Evolutionary conservation across 2,113 vertebrate species (phyloP), one percentile per base, ranked within the genome.

Genomic region (Ariopsis seemanni): DNA sequence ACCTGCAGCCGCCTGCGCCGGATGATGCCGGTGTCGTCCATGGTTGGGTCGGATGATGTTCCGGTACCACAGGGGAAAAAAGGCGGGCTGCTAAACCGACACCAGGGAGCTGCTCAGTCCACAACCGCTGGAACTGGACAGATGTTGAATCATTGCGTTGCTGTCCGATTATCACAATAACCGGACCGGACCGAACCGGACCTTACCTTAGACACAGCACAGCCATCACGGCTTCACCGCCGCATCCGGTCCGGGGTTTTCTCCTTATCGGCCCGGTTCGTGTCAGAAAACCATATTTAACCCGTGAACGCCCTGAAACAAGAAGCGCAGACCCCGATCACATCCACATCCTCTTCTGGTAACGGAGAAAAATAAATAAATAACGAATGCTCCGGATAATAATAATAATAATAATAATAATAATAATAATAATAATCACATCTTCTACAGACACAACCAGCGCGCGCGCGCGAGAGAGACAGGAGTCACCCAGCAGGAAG

Each of bases 11-110:
- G 92, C 87, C 95, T 86, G 89, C 95, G 95, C 85, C 95, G 91
- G 83, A 96, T 96, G 86, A 96, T 96, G 25, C 95, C 95, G 53
- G 95, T 95, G 90, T 96, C 95, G 91, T 96, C 95, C 95, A 96
- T 96, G 89, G 75, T 30, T 63, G 50, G n/a, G 58, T 57, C 83
- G 30, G 67, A 22, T 63, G 81, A 78, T 88, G 57, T 90, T 84
- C 75, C 75, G 53, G 53, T 30, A 80, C 55, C 80, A 48, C 34
- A 25, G 4, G 7, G 27, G 83, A 58, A 22, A 34, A 18, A 50
- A 15, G 20, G 89, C 34, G 42, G 84, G 52, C 88, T 90, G 79
- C 30, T 52, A 72, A n/a, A 9, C 48, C 60, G 42, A 52, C 10
- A 4, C 62, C 62, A 20, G 12, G 3, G 25, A 8, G 42, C 27